These are phyloP conservation scores for Apantesis nais DNA, from an alignment of 2,888 invertebrate genomes.

Conservation along the genomic window DNA sequence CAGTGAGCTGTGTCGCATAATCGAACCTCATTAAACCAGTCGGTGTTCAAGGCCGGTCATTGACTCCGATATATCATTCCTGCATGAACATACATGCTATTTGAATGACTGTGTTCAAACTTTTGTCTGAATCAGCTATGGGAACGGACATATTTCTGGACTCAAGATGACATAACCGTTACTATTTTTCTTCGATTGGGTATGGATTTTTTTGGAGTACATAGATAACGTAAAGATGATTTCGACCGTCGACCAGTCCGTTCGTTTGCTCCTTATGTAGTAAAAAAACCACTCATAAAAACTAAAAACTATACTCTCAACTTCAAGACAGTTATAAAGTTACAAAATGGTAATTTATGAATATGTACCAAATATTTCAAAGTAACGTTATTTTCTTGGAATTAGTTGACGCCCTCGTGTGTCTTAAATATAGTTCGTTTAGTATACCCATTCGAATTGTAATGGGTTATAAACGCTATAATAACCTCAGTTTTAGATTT, in stretches of 20 bases:
- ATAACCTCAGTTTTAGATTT: constrained; percentile 6
- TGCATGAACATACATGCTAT: neutral
- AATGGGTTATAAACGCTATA: neutral
- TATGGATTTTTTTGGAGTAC: too few species aligned
- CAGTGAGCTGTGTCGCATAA: constrained; percentile 13
- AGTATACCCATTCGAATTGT: neutral
- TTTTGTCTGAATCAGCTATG: neutral
- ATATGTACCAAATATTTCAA: neutral
- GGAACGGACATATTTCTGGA: neutral
- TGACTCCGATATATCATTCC: constrained; percentile 5
- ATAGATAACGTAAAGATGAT: too few species aligned
- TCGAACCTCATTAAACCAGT: constrained; percentile 12
- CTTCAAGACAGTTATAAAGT: too few species aligned
- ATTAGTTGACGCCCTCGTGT: neutral
- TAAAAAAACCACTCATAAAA: too few species aligned
- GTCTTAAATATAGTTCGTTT: neutral
- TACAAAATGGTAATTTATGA: neutral
- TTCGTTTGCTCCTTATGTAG: too few species aligned
- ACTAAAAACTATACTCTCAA: too few species aligned
- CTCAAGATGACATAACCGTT: neutral
- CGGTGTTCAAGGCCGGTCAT: constrained; percentile 18
- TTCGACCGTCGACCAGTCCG: too few species aligned
- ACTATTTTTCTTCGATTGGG: too few species aligned
- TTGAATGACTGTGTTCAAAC: neutral
- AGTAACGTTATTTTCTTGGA: constrained; percentile 1